These are phyloP conservation scores for Piscicola geometra DNA, from an alignment of 2,888 invertebrate genomes.

Conservation along the genomic window DNA sequence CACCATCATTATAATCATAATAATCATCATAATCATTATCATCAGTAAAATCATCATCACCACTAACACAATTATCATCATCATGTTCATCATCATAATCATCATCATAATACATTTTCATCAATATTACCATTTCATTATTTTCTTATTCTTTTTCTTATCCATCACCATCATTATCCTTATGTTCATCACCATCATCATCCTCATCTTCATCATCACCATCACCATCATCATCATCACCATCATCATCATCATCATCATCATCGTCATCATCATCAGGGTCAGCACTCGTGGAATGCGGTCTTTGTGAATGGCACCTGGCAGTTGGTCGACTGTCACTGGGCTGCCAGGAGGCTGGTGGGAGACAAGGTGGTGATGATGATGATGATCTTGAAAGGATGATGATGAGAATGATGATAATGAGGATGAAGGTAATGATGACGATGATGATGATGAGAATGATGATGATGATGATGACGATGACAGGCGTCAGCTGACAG, in stretches of 20 bases:
- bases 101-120: background rate
- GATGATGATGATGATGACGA: conserved; percentile 54
- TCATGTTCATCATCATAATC: background rate
- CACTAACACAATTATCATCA: background rate
- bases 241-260: conserved; percentile 36
- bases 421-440: too few relatives aligned
- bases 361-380: conserved; percentile 51
- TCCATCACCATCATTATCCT: background rate
- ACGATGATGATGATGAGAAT: too few relatives aligned
- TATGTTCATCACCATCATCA: background rate
- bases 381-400: background rate
- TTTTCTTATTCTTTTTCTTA: background rate
- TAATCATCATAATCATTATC: background rate
- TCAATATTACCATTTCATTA: background rate
- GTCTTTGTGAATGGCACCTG: conserved; percentile 56
- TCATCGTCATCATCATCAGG: conserved; percentile 50
- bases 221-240: conserved; percentile 35
- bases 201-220: background rate
- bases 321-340: conserved; percentile 56
- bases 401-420: too few relatives aligned
- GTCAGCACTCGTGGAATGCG: conserved; percentile 56
- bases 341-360: conserved; percentile 56
- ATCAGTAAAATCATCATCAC: background rate
- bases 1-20: background rate
- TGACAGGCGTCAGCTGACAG: conserved; percentile 47